A percentile compares a stretch with the other conserved stretches of the same genome.
phyloP scores from a whole-genome alignment of 2,888 invertebrate species.

The Ypsolopha sequella region DNA sequence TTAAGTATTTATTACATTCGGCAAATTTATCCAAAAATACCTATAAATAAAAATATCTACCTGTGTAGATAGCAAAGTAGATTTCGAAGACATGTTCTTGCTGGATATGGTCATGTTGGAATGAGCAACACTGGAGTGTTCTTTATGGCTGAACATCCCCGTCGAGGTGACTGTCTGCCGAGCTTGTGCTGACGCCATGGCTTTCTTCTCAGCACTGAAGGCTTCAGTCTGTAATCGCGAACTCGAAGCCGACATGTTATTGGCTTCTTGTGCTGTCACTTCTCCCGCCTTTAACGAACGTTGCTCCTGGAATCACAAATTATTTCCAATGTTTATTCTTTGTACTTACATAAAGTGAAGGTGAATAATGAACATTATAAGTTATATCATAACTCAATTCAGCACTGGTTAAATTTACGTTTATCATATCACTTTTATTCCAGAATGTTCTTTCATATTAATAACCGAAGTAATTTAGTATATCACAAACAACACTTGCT shows the following conservation, averaged over 20 bases:
- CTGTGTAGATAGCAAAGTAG: constrained; percentile 69
- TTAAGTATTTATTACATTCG: too few species aligned
- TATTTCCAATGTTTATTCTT: not conserved
- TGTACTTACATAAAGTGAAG: not conserved
- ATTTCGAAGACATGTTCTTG: constrained; percentile 78
- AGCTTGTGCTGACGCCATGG: constrained; percentile 80
- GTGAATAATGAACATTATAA: not conserved
- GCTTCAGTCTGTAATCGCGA: constrained; percentile 89
- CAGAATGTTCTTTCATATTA: not conserved
- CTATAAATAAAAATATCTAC: constrained; percentile 19
- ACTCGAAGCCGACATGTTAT: constrained; percentile 86
- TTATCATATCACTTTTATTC: not conserved
- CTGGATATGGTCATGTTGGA: constrained; percentile 84
- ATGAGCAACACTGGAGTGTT: constrained; percentile 78
- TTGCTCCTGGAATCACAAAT: constrained; percentile 76
- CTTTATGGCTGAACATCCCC: constrained; percentile 83
- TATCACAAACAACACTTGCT: not conserved
- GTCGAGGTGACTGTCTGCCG: constrained; percentile 84
- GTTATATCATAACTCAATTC: not conserved
- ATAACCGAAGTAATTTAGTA: not conserved
- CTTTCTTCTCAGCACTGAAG: constrained; percentile 86
- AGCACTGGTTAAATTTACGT: not conserved
- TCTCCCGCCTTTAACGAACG: constrained; percentile 87
- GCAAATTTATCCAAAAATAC: too few species aligned
- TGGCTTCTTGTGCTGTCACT: constrained; percentile 86